phyloP scores from a whole-genome alignment of 2,113 vertebrate species.

The Bujurquina vittata region DNA sequence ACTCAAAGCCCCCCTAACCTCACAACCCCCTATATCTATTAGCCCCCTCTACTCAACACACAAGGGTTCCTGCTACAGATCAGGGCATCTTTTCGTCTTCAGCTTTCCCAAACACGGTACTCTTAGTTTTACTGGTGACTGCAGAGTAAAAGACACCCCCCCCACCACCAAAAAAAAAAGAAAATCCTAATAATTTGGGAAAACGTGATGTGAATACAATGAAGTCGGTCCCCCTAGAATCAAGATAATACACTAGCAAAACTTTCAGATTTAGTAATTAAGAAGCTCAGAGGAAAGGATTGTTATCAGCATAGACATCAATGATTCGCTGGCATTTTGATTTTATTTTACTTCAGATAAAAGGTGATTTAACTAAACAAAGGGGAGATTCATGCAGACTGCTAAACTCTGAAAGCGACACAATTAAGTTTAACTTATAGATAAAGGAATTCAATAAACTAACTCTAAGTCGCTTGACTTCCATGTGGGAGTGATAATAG shows the following conservation, averaged over 20 bases:
- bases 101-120: conserved; percentile 43
- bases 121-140: conserved; percentile 47
- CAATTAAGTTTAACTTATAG: background rate
- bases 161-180: too few species aligned
- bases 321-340: rapidly evolving
- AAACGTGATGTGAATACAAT: background rate
- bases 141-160: conserved; percentile 1
- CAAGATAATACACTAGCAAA: background rate
- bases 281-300: background rate
- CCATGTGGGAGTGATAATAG: background rate
- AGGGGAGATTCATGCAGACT: background rate
- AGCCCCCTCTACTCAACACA: conserved; percentile 6
- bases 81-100: conserved; percentile 28
- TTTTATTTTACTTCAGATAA: background rate
- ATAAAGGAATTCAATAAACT: background rate
- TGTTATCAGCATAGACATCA: background rate
- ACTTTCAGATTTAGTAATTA: background rate
- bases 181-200: too few species aligned
- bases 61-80: conserved; percentile 19
- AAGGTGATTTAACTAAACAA: background rate
- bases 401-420: background rate
- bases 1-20: background rate
- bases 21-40: background rate
- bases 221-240: background rate
- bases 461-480: background rate